A percentile compares a stretch with the other conserved stretches of the same genome.
Conservation (phyloP, 1,140 invertebrate species). For the Tetramorium parvispinum region DNA sequence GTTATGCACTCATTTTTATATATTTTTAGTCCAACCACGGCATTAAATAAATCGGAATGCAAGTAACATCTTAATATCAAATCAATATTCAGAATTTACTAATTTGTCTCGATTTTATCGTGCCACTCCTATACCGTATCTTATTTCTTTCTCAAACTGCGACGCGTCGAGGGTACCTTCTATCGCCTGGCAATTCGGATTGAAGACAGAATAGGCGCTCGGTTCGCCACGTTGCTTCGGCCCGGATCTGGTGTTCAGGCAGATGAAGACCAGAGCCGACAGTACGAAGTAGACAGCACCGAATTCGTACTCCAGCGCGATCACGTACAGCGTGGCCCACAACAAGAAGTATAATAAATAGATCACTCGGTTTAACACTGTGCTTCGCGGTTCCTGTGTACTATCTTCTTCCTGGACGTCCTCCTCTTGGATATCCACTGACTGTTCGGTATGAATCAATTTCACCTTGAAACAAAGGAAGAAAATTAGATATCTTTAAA, state of each 20-base stretch:
- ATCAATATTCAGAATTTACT: background rate
- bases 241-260: conserved; percentile 92
- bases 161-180: conserved; percentile 98
- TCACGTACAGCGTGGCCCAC: conserved; percentile 89
- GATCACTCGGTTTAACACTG: conserved; percentile 67
- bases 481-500: background rate
- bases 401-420: conserved; percentile 69
- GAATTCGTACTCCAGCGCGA: conserved; percentile 93
- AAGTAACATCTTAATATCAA: background rate
- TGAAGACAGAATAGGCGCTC: conserved; percentile 99
- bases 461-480: background rate
- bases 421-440: background rate
- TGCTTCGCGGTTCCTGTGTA: conserved; percentile 67
- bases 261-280: conserved; percentile 93
- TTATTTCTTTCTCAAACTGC: conserved; percentile 95
- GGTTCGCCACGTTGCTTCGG: conserved; percentile 91
- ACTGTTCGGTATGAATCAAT: background rate
- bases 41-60: background rate
- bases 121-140: conserved; percentile 87
- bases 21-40: background rate
- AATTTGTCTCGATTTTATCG: conserved; percentile 45
- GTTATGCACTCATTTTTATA: background rate
- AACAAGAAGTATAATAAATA: conserved; percentile 86
- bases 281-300: conserved; percentile 95
- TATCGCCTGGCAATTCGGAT: conserved; percentile 96